Conservation (phyloP, 2,797 vertebrate genomes). For the Nannoperca obscura region DNA sequence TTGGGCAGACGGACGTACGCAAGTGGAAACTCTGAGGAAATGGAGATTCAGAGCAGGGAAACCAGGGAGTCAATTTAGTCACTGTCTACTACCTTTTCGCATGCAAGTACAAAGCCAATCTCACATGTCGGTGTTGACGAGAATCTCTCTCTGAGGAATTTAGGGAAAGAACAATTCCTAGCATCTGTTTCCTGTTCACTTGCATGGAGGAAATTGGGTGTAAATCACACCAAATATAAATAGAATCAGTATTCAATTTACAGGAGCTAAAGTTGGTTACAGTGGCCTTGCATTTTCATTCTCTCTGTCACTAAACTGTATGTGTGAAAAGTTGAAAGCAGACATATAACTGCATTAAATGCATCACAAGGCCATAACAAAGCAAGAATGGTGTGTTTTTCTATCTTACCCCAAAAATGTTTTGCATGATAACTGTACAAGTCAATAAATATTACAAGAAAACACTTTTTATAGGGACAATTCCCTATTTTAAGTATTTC, state of each 20-base stretch:
- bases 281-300: constrained; percentile 64
- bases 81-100: constrained; percentile 89
- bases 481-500: background rate
- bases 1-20: constrained; percentile 91
- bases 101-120: constrained; percentile 92
- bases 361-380: constrained; percentile 1
- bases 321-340: constrained; percentile 19
- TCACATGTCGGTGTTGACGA: constrained; percentile 87
- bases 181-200: constrained; percentile 99
- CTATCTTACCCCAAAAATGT: background rate
- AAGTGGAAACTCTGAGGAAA: constrained; percentile 98
- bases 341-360: constrained; percentile 23
- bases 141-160: constrained; percentile 91
- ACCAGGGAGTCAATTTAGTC: constrained; percentile 89
- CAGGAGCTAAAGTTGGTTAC: constrained; percentile 74
- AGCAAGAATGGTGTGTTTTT: background rate
- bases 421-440: background rate
- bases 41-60: constrained; percentile 91
- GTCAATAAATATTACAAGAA: background rate
- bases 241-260: constrained; percentile 88
- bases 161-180: constrained; percentile 92
- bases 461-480: background rate
- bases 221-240: constrained; percentile 94
- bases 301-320: constrained; percentile 35
- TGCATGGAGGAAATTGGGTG: constrained; percentile 91